Evolutionary conservation across 2,888 invertebrate genomes (phyloP), one percentile per base, ranked within the genome.

Genomic region (Phalera bucephala): DNA sequence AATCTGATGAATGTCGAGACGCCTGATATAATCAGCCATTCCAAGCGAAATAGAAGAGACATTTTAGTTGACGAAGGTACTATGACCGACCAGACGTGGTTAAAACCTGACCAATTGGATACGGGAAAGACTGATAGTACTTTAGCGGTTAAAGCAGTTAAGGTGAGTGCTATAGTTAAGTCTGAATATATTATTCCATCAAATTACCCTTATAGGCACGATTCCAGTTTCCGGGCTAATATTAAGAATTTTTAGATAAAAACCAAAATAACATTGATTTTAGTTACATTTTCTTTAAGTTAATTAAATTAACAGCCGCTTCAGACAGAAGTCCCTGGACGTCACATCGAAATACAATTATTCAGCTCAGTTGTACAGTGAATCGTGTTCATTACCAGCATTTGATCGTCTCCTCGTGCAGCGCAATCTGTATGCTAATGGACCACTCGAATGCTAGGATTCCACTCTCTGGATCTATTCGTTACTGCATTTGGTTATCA

Each of bases 401-500:
- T 70, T 70, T 67, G 58, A 67, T 71, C 62, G 68, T 52, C 64
- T 62, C 54, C 50, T 20, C 56, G 54, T 56, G 61, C 61, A 64
- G 57, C 71, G 76, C 81, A 84, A 84, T 85, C 73, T 85, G 80
- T 82, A 86, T 85, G 86, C 67, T 76, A 85, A 86, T 84, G 73
- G 67, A 65, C 51, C 52, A 38, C 41, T 47, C 40, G 27, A 48
- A 64, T 64, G 56, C 63, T 59, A 50, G 51, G 45, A 45, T 57
- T 60, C 58, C 59, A 66, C 55, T 64, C 46, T 61, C 55, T 54
- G 53, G 23, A 26, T 45, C 41, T 45, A 53, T 42, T 67, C 62
- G 63, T 68, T 66, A 63, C 55, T 17, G 3, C 17, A 17, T 17
- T n/a, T n/a, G n/a, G n/a, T n/a, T n/a, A n/a, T n/a, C n/a, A n/a